Conservation (phyloP, 1,140 invertebrate genomes). For the Nomia melanderi region DNA sequence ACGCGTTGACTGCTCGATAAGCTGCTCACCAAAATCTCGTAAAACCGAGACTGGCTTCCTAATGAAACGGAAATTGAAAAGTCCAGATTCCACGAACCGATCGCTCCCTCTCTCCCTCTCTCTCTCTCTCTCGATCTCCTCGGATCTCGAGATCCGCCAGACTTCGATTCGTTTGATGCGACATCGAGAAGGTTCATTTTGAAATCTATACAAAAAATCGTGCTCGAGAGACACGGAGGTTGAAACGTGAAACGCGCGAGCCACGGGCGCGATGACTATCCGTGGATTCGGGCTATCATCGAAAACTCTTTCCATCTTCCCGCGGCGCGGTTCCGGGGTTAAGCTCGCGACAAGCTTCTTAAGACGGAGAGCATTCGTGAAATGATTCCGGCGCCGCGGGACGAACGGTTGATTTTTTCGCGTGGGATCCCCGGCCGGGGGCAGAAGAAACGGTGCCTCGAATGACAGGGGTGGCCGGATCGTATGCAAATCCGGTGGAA, state of each 20-base stretch:
- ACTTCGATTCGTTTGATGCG: too few relatives aligned
- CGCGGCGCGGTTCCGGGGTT: neutral
- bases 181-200: too few relatives aligned
- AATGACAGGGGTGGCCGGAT: slow-evolving; percentile 6
- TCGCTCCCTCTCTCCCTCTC: too few relatives aligned
- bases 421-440: neutral
- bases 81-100: too few relatives aligned
- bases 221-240: too few relatives aligned
- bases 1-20: too few relatives aligned
- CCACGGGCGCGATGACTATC: neutral
- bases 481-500: slow-evolving; percentile 31
- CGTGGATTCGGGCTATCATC: neutral
- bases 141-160: too few relatives aligned
- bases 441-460: slow-evolving; percentile 6
- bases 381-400: neutral
- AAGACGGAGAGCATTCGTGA: slow-evolving; percentile 24
- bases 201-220: too few relatives aligned
- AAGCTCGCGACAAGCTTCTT: slow-evolving; percentile 2
- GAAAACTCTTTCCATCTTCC: neutral
- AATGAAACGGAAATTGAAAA: too few relatives aligned
- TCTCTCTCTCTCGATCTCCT: too few relatives aligned
- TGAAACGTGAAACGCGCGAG: neutral
- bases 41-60: too few relatives aligned
- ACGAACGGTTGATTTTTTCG: slow-evolving; percentile 16
- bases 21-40: too few relatives aligned